Percentiles rank a stretch among this genome's conserved stretches.
Conservation (phyloP, 2,888 invertebrate species). For the Copidosoma aretas region DNA sequence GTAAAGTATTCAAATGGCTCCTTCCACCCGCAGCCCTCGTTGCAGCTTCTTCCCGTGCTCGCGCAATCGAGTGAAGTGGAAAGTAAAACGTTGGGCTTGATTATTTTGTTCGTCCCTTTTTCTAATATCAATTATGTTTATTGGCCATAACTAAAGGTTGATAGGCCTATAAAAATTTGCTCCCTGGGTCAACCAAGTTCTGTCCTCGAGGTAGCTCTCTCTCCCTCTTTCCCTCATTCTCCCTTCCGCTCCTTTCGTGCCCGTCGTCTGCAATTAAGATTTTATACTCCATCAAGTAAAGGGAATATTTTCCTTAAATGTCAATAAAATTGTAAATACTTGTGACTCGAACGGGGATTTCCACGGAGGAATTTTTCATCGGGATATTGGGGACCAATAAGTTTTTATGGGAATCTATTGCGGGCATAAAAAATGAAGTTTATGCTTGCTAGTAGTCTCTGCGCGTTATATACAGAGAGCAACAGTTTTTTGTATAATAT, state of each 20-base stretch:
- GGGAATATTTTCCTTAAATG: conserved; percentile 14
- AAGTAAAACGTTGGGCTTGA: background rate
- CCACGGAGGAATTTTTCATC: background rate
- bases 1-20: no score
- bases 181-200: background rate
- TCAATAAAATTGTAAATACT: conserved; percentile 6
- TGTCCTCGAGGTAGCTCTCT: background rate
- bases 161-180: conserved; percentile 23
- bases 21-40: no score
- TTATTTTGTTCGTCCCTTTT: background rate
- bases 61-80: background rate
- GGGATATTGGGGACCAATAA: background rate
- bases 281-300: conserved; percentile 26
- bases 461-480: no score
- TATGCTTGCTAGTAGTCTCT: no score
- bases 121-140: conserved; percentile 24
- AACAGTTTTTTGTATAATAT: no score
- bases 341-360: background rate
- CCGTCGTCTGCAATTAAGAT: conserved; percentile 17
- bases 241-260: no score
- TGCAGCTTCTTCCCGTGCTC: no score
- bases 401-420: conserved; percentile 12
- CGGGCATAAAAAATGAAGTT: conserved; percentile 13
- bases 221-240: no score
- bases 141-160: conserved; percentile 25